Evolutionary conservation across 2,888 invertebrate species (phyloP), one percentile per base, ranked within the genome.

Genomic region (Trissoscelio sp.): DNA sequence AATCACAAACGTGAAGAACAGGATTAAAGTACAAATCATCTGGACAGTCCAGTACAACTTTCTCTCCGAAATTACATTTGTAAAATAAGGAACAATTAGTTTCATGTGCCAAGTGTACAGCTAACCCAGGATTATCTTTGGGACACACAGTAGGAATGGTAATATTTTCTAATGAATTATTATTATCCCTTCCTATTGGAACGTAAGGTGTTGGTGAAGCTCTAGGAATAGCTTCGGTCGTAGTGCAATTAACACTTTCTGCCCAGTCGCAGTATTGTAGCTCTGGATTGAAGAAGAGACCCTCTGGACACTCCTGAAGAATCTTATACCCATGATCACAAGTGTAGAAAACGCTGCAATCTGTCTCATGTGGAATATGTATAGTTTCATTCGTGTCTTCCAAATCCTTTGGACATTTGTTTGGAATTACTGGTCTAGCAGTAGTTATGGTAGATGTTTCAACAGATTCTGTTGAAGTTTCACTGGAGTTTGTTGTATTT

Each of bases 241-340:
- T 22, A 20, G 12, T 37, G 18, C 88, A 88, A 0, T 80, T 42
- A 0, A 85, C 86, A 4, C 85, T 62, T 3, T 16, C 4, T 0
- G 83, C 79, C 79, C 73, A 84, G 34, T 87, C 87, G 11, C 89
- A 89, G 3, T 86, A 83, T 66, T 83, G 46, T 1, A 60, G 0
- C 0, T 51, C 0, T 0, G 79, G 58, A 73, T 87, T 88, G 60
- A 82, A 88, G 4, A 82, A 42, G 0, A 86, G 58, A 9, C 80
- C 82, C 0, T 20, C n/a, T 11, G 85, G 84, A 67, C 88, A 88
- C 11, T 58, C 12, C 28, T 31, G 55, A 0, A 69, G 9, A 3
- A 74, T 42, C 57, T 83, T 84, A 1, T 3, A 2, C 0, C 85
- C 87, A 4, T 70, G n/a, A 0, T 64, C 48, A n/a, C 88, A 88